A percentile compares a stretch with the other conserved stretches of the same genome.
Evolutionary conservation across 1,140 invertebrate genomes (phyloP).

Genomic region (Aphidius gifuensis): DNA sequence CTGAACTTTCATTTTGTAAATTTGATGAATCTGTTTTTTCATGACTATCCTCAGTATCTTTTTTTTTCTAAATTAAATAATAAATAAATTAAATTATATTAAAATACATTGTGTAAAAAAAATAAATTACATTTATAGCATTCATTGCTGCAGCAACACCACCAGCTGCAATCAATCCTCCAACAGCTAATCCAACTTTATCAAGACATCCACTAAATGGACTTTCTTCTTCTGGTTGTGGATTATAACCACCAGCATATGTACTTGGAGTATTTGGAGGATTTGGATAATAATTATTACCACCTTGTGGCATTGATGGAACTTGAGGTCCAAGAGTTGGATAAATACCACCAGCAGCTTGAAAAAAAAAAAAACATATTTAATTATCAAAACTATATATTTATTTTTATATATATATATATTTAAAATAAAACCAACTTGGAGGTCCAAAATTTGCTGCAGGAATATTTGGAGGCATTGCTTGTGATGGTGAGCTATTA

Average conservation of each 20-base stretch:
- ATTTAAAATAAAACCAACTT: slow-evolving; percentile 31
- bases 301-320: slow-evolving; percentile 21
- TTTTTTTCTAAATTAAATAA: slow-evolving; percentile 40
- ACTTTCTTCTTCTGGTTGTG: slow-evolving; percentile 41
- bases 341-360: slow-evolving; percentile 43
- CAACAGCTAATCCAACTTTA: slow-evolving; percentile 48
- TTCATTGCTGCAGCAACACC: slow-evolving; percentile 49
- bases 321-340: slow-evolving; percentile 39
- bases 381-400: slow-evolving; percentile 7
- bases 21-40: slow-evolving; percentile 43
- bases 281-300: slow-evolving; percentile 24
- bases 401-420: slow-evolving; percentile 2
- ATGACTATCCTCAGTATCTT: slow-evolving; percentile 38
- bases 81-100: slow-evolving; percentile 1
- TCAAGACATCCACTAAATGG: slow-evolving; percentile 40
- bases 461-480: slow-evolving; percentile 31
- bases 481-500: slow-evolving; percentile 30
- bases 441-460: slow-evolving; percentile 46
- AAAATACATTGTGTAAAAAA: neutral
- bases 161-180: slow-evolving; percentile 49
- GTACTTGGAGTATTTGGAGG: slow-evolving; percentile 22
- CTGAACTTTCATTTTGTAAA: slow-evolving; percentile 37
- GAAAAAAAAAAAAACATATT: slow-evolving; percentile 16
- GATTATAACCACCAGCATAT: slow-evolving; percentile 26
- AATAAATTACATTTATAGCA: slow-evolving; percentile 39